phyloP scores from a whole-genome alignment of 2,888 invertebrate species.

The Acleris laterana region DNA sequence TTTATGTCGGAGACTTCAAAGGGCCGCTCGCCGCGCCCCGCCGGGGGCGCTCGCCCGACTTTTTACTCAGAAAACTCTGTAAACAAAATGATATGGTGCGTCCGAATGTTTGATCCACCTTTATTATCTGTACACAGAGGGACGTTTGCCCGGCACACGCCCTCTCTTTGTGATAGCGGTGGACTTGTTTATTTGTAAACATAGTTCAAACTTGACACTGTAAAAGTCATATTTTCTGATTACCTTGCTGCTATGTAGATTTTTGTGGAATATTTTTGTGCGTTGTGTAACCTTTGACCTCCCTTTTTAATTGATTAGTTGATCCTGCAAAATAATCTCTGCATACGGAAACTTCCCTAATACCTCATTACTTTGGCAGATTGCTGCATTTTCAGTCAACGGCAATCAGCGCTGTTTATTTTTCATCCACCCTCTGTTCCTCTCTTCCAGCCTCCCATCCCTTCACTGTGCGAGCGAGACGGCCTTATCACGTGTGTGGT shows the following conservation, averaged over 20 bases:
- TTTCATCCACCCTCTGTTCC: slow-evolving; percentile 69
- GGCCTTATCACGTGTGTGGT: slow-evolving; percentile 77
- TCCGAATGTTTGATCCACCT: slow-evolving; percentile 82
- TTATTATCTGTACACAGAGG: slow-evolving; percentile 79
- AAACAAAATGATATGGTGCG: slow-evolving; percentile 83
- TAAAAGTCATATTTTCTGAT: too few relatives aligned
- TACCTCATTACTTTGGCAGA: slow-evolving; percentile 10
- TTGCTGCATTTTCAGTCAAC: slow-evolving; percentile 27
- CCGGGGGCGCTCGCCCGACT: slow-evolving; percentile 77
- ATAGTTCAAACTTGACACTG: neutral
- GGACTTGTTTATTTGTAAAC: slow-evolving; percentile 52
- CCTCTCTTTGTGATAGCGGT: slow-evolving; percentile 71
- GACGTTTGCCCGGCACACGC: slow-evolving; percentile 74
- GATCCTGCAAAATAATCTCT: neutral
- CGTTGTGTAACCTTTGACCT: neutral
- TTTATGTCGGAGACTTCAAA: slow-evolving; percentile 84
- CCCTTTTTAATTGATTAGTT: neutral
- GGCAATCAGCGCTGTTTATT: slow-evolving; percentile 30
- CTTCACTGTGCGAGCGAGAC: slow-evolving; percentile 64
- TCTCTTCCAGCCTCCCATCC: slow-evolving; percentile 54
- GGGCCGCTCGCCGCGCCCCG: slow-evolving; percentile 64
- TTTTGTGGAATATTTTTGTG: neutral
- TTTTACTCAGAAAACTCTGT: slow-evolving; percentile 83
- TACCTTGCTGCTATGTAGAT: neutral
- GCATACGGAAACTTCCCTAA: neutral